These are phyloP conservation scores for Oreotrochilus melanogaster DNA, from an alignment of 2,113 vertebrate species.

Conservation along the genomic window DNA sequence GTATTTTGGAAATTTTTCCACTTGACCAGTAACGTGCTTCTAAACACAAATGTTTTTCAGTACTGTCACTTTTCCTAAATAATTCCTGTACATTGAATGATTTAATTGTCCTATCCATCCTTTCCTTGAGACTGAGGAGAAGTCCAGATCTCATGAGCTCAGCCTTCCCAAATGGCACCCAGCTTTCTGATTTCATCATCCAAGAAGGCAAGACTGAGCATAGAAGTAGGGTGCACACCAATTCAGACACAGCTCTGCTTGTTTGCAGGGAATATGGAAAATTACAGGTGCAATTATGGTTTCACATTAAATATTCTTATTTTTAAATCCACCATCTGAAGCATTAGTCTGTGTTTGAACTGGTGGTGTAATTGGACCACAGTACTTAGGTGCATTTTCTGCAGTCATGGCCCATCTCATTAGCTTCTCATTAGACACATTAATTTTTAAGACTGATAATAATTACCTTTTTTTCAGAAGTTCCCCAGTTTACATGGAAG, in stretches of 20 bases:
- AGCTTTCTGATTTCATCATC: not conserved
- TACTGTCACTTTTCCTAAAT: not conserved
- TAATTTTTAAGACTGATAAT: conserved; percentile 53
- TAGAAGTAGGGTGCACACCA: not conserved
- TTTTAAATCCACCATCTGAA: not conserved
- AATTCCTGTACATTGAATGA: not conserved
- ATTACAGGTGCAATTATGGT: conserved; percentile 45
- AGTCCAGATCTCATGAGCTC: not conserved
- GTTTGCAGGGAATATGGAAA: not conserved
- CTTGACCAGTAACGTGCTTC: not conserved
- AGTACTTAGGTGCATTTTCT: conserved; percentile 20
- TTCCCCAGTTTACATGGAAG: not conserved
- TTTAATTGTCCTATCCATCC: not conserved
- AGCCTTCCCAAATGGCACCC: not conserved
- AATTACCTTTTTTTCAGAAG: conserved; percentile 43
- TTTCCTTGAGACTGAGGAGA: not conserved
- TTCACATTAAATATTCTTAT: conserved; percentile 28
- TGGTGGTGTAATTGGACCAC: conserved; percentile 42
- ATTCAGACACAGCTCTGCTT: not conserved
- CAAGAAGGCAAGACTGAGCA: fast-evolving
- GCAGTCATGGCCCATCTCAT: conserved; percentile 27
- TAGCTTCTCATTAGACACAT: conserved; percentile 57
- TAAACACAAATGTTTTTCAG: not conserved
- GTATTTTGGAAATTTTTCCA: not conserved
- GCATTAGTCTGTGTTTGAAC: conserved; percentile 50